Evolutionary conservation across 2,797 vertebrate genomes (phyloP).

Genomic region (Pipistrellus pipistrellus): DNA sequence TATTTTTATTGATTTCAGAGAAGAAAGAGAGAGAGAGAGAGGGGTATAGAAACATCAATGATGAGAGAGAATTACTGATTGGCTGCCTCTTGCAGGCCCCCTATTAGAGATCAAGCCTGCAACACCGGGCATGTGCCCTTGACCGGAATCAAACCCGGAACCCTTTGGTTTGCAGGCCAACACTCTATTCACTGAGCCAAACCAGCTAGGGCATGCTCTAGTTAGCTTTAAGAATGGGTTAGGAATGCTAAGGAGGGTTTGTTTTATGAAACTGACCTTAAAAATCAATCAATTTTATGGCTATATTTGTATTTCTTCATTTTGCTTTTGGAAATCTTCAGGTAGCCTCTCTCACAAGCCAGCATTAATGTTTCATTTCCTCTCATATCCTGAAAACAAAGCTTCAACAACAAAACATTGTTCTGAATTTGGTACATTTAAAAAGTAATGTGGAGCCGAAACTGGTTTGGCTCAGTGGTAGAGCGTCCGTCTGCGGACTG

Average conservation of each 20-base stretch:
- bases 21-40: too few species aligned
- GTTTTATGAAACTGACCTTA: slow-evolving; percentile 63
- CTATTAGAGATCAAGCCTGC: too few species aligned
- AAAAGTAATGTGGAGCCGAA: not conserved
- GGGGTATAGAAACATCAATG: too few species aligned
- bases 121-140: too few species aligned
- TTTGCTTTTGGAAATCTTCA: slow-evolving; percentile 48
- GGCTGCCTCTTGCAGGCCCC: too few species aligned
- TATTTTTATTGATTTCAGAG: too few species aligned
- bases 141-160: too few species aligned
- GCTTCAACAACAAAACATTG: not conserved
- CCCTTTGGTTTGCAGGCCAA: too few species aligned
- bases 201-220: not conserved
- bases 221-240: not conserved
- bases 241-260: not conserved
- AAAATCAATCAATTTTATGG: slow-evolving; percentile 2
- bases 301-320: slow-evolving; percentile 17
- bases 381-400: slow-evolving; percentile 6
- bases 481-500: too few species aligned
- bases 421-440: slow-evolving; percentile 24
- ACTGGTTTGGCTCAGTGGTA: too few species aligned
- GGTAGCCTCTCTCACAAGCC: not conserved
- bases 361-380: not conserved
- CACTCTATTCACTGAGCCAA: too few species aligned
- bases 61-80: too few species aligned